phyloP scores from a whole-genome alignment of 2,113 vertebrate genomes.

The Rhinoderma darwinii region DNA sequence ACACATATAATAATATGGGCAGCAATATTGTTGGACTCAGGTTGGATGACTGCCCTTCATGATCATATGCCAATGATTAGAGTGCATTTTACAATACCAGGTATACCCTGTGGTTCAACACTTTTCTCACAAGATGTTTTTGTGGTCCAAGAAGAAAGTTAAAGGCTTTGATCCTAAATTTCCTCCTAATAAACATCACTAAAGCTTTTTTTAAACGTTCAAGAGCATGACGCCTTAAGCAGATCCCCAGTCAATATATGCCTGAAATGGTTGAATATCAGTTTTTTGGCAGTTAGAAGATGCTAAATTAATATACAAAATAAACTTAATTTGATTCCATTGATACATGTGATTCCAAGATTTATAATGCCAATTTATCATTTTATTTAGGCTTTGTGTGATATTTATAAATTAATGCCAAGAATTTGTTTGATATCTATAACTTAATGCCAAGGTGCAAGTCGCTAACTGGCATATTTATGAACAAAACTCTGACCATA shows the following conservation, averaged over 20 bases:
- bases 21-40: no score
- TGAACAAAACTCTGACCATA: background rate
- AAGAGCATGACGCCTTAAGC: background rate
- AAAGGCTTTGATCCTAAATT: no score
- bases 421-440: slow-evolving; percentile 3
- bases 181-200: no score
- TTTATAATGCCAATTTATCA: background rate
- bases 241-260: background rate
- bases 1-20: no score
- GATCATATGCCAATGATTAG: no score
- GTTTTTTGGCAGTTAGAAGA: background rate
- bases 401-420: background rate
- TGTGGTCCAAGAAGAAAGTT: background rate
- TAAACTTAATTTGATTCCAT: background rate
- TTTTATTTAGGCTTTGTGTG: background rate
- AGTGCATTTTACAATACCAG: no score
- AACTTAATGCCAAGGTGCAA: background rate
- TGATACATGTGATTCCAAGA: background rate
- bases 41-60: no score
- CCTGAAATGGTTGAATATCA: background rate
- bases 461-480: slow-evolving; percentile 1
- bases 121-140: no score
- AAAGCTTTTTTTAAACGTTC: no score
- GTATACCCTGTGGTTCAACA: no score
- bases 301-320: background rate